Percentiles rank a stretch among this genome's conserved stretches.
Evolutionary conservation across 2,797 vertebrate genomes (phyloP).

Genomic region (Eulemur coronatus): DNA sequence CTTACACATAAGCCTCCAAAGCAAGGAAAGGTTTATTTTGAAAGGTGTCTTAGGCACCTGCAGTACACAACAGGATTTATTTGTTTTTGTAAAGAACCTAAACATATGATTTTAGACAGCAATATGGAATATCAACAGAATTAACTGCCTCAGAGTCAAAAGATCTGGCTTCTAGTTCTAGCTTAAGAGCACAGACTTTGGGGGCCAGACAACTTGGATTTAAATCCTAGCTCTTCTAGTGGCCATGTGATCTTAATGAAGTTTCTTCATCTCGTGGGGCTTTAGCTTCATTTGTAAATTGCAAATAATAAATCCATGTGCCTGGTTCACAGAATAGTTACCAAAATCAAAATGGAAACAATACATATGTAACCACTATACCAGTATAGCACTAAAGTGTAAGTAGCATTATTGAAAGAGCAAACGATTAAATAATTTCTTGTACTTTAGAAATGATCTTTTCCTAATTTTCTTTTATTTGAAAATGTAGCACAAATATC

Average conservation of each 20-base stretch:
- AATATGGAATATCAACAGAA: neutral
- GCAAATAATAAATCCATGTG: neutral
- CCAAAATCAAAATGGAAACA: neutral
- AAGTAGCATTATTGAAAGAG: neutral
- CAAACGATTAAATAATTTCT: neutral
- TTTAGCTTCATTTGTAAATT: neutral
- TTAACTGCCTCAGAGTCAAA: neutral
- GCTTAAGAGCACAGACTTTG: neutral
- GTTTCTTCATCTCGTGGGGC: neutral
- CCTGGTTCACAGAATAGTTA: neutral
- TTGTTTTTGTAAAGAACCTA: conserved; percentile 10
- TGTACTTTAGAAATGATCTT: neutral
- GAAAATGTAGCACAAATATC: neutral
- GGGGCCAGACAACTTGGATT: neutral
- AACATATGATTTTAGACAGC: neutral
- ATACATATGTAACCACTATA: neutral
- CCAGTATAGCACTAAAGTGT: neutral
- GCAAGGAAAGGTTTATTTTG: neutral
- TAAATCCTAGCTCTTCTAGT: neutral
- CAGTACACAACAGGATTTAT: neutral
- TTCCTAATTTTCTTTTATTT: conserved; percentile 36
- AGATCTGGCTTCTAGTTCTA: neutral
- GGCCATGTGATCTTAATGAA: neutral
- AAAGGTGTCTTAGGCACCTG: neutral
- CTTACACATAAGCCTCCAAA: neutral